Base-by-base conservation (phyloP, 2,888 invertebrate genomes). In the Phaedon cochleariae region DNA sequence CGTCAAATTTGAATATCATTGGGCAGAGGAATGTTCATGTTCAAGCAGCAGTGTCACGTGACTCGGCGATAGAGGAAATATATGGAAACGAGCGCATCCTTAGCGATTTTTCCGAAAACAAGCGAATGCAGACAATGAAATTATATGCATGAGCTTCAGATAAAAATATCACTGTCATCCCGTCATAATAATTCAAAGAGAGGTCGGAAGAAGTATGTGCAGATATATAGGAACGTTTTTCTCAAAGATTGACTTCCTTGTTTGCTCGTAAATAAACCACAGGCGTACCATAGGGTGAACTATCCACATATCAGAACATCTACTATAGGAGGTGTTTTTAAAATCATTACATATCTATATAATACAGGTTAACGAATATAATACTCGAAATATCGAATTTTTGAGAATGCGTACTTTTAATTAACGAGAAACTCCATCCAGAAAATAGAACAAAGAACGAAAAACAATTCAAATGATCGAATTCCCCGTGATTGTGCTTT, bases 261-360 rank as follows among this genome's bases (percentile, higher is more conserved):
- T 71, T 67, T 65, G 64, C 59, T 69, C 70, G 63, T 71, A 71
- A 67, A 71, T 67, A 68, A 65, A 70, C 67, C 41, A 41, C 15
- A 15, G 15, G 12, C 41, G 41, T 41, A 41, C 3, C 41, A 41
- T 2, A 15, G 12, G 34, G 26, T 3, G 6, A 34, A 34, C 31
- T 34, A 26, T 26, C 7, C 26, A 26, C 26, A 26, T n/a, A n/a
- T n/a, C n/a, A n/a, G n/a, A n/a, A n/a, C n/a, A n/a, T n/a, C n/a
- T n/a, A n/a, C n/a, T n/a, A n/a, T n/a, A n/a, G n/a, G n/a, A n/a
- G n/a, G n/a, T n/a, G n/a, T n/a, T n/a, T n/a, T n/a, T n/a, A n/a
- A n/a, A n/a, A n/a, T n/a, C n/a, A n/a, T n/a, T n/a, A n/a, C n/a
- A n/a, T n/a, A n/a, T n/a, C n/a, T n/a, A n/a, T n/a, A n/a, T n/a